phyloP scores from a whole-genome alignment of 2,888 invertebrate species.

The Anoplius nigerrimus region DNA sequence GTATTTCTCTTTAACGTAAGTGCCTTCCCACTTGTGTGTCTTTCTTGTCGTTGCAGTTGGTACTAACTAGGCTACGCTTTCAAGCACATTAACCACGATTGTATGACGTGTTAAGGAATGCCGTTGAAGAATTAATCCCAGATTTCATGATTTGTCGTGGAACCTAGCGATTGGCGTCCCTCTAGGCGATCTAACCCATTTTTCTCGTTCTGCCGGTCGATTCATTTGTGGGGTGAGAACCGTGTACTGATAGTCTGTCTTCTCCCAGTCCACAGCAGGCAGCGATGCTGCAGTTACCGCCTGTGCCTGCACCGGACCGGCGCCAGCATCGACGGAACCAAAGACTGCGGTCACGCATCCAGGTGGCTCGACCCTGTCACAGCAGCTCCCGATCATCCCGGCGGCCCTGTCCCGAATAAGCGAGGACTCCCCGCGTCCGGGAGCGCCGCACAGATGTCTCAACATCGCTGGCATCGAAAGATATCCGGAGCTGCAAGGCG shows the following conservation, averaged over 20 bases:
- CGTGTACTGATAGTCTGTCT: neutral
- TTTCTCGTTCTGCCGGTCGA: too few relatives aligned
- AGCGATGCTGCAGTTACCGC: slow-evolving; percentile 57
- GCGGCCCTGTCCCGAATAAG: slow-evolving; percentile 75
- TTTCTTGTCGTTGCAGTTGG: too few relatives aligned
- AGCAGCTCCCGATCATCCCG: slow-evolving; percentile 56
- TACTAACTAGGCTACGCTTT: too few relatives aligned
- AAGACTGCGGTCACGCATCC: slow-evolving; percentile 53
- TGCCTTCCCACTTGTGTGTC: too few relatives aligned
- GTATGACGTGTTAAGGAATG: too few relatives aligned
- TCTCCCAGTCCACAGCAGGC: slow-evolving; percentile 59
- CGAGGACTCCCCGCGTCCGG: slow-evolving; percentile 76
- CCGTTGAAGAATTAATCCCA: too few relatives aligned
- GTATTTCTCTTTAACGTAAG: too few relatives aligned
- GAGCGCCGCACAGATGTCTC: slow-evolving; percentile 77
- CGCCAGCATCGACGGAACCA: slow-evolving; percentile 52
- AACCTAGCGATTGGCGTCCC: too few relatives aligned
- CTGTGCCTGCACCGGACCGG: slow-evolving; percentile 27
- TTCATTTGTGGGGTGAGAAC: too few relatives aligned
- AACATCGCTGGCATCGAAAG: slow-evolving; percentile 89
- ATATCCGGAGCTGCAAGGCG: slow-evolving; percentile 82
- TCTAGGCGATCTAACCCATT: too few relatives aligned
- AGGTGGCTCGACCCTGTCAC: slow-evolving; percentile 50
- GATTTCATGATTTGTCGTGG: too few relatives aligned
- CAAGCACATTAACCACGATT: too few relatives aligned